Base-by-base conservation (phyloP, 2,888 invertebrate species). In the Merodon equestris region DNA sequence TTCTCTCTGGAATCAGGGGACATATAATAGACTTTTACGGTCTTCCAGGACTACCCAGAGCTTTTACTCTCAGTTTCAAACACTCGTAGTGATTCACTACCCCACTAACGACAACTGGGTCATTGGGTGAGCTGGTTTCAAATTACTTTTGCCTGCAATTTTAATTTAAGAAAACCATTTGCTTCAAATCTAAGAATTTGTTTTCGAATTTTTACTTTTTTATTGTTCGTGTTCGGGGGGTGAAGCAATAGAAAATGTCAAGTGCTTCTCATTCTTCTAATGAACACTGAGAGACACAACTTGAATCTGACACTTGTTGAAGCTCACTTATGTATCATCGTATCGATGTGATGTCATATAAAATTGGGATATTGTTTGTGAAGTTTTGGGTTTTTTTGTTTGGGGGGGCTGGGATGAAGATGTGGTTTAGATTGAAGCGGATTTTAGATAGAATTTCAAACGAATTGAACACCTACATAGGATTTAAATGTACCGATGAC, bases 121-220 rank as follows among this genome's bases (percentile, higher is more conserved):
- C 77, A 72, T 77, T 72, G 63, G 77, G 73, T 77, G 77, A 77
- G 67, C 73, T 72, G 51, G 72, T 72, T 72, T 57, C 51, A 18
- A 51, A 51, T 71, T 72, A 61, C 71, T 57, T 57, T 64, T 57
- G 63, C 57, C 47, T 58, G 53, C 66, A 66, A 53, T 48, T 72
- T 77, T 72, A 56, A 76, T 63, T 68, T 63, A 27, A 53, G 45
- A 74, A 17, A 44, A 51, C 19, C 19, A 48, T 27, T 44, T 9
- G 7, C 51, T 57, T 53, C 27, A 27, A 2, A 27, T 7, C 3
- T 9, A 9, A 10, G 40, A 10, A 5, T n/a, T 40, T 40, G 9
- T 40, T 10, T 40, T 10, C 40, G 38, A 57, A 44, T 18, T 67
- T 27, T 27, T 7, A 4, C 27, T 4, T 61, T 60, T 45, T 42